These are phyloP conservation scores for Drosophila orosa DNA, from an alignment of 1,140 invertebrate species.

Conservation along the genomic window DNA sequence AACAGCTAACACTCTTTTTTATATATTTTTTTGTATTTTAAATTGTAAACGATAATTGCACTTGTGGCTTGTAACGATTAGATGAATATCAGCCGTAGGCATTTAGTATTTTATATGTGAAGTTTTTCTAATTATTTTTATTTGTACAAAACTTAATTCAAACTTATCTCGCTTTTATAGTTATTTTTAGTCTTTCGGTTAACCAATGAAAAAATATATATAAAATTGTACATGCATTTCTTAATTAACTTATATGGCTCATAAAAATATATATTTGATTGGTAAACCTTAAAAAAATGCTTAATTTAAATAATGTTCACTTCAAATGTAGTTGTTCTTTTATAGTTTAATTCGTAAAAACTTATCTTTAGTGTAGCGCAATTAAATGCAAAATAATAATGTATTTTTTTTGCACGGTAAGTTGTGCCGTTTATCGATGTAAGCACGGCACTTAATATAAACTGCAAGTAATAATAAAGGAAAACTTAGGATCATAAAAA, in stretches of 20 bases:
- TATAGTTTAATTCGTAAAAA: not conserved
- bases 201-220: not conserved
- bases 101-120: not conserved
- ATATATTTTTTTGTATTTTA: slow-evolving; percentile 2
- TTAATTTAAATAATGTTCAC: not conserved
- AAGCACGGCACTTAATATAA: not conserved
- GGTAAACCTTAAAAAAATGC: not conserved
- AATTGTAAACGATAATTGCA: slow-evolving; percentile 5
- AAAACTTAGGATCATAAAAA: slow-evolving; percentile 3
- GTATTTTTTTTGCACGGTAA: not conserved
- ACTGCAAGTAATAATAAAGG: slow-evolving; percentile 5
- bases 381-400: not conserved
- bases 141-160: slow-evolving; percentile 1
- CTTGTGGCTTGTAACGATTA: not conserved
- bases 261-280: not conserved
- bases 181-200: not conserved
- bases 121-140: not conserved
- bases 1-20: slow-evolving; percentile 23
- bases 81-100: not conserved
- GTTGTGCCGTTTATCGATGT: not conserved
- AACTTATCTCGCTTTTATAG: slow-evolving; percentile 2
- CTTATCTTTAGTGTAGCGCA: not conserved
- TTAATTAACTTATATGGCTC: not conserved
- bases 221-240: not conserved
- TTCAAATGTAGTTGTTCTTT: not conserved